Evolutionary conservation across 2,113 vertebrate species (phyloP).

Genomic region (Gallinago undulata): DNA sequence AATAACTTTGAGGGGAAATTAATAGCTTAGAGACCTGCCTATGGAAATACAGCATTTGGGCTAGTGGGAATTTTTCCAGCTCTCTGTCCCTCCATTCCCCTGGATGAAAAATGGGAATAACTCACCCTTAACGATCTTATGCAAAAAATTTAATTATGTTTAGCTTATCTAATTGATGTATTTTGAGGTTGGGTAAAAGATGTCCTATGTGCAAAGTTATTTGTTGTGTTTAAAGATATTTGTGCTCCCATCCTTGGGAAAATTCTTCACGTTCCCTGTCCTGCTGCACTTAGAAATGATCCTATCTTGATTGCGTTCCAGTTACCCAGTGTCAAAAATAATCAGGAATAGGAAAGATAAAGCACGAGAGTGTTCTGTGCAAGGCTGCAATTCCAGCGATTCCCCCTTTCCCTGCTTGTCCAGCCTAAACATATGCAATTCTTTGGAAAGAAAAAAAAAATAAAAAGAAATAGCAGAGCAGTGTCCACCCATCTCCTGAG

Average conservation of each 20-base stretch:
- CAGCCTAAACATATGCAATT: not conserved
- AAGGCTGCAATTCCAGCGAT: not conserved
- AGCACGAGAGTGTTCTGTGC: not conserved
- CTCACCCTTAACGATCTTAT: not conserved
- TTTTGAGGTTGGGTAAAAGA: conserved; percentile 23
- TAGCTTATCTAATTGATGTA: conserved; percentile 38
- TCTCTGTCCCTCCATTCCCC: not conserved
- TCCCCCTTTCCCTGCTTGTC: conserved; percentile 1
- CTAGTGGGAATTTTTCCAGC: not conserved
- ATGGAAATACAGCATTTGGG: not conserved
- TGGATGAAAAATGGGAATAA: conserved; percentile 5
- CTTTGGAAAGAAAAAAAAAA: not conserved
- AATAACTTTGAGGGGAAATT: not conserved
- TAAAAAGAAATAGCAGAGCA: not conserved
- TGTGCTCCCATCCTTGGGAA: conserved; percentile 55
- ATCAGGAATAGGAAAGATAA: conserved; percentile 25
- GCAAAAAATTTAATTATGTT: conserved; percentile 28
- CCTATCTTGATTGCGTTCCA: conserved; percentile 41
- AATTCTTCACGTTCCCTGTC: conserved; percentile 58
- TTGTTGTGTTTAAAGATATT: conserved; percentile 56
- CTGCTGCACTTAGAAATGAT: conserved; percentile 29
- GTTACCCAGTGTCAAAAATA: conserved; percentile 40
- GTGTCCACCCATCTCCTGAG: not conserved
- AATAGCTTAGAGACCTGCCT: not conserved
- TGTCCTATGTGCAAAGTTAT: conserved; percentile 41